Conservation (phyloP, 2,797 vertebrate species). For the Todus mexicanus region DNA sequence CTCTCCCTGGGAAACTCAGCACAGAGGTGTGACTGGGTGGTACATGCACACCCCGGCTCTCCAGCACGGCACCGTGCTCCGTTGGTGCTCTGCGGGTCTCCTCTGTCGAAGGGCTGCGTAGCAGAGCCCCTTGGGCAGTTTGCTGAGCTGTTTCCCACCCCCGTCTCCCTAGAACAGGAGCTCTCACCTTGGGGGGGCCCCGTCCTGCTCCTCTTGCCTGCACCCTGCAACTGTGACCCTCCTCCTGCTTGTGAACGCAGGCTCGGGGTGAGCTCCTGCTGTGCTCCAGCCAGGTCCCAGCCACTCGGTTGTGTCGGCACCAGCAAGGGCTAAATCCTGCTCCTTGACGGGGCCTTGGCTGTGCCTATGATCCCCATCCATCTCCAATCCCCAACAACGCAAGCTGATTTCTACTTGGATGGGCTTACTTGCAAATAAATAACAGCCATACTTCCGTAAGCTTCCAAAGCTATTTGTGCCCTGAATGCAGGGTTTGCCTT, state of each 20-base stretch:
- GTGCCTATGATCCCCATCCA: background rate
- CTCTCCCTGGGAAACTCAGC: background rate
- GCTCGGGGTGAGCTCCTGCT: background rate
- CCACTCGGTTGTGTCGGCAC: background rate
- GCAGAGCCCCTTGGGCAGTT: background rate
- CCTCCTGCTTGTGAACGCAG: rapidly evolving
- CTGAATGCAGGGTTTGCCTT: background rate
- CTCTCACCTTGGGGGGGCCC: rapidly evolving
- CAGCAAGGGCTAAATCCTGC: background rate
- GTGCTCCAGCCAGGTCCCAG: background rate
- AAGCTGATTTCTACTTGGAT: background rate
- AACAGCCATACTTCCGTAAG: background rate
- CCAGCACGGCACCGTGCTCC: rapidly evolving
- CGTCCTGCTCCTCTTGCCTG: background rate
- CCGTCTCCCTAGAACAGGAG: background rate
- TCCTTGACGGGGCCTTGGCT: background rate
- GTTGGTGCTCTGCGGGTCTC: background rate
- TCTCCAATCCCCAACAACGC: background rate
- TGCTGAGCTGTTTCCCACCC: background rate
- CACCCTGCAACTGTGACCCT: background rate
- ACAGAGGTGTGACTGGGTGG: rapidly evolving
- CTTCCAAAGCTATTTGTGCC: background rate
- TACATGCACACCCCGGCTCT: rapidly evolving
- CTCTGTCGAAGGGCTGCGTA: rapidly evolving
- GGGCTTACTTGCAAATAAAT: background rate